Evolutionary conservation across 2,888 invertebrate species (phyloP).

Genomic region (Crioceris asparagi): DNA sequence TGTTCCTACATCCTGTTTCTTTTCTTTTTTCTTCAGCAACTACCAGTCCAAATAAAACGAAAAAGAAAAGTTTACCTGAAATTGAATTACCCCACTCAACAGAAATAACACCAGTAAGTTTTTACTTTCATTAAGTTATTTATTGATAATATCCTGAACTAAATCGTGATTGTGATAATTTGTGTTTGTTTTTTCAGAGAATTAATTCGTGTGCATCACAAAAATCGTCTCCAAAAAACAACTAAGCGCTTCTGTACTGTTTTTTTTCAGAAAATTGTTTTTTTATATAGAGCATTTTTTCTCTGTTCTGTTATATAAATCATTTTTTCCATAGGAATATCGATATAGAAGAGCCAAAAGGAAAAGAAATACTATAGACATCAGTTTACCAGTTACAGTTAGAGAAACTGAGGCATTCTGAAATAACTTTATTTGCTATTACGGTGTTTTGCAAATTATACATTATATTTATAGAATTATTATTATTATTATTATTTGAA

Average conservation of each 20-base stretch:
- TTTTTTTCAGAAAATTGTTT: not conserved
- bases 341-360: constrained; percentile 33
- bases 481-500: no score
- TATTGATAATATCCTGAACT: constrained; percentile 1
- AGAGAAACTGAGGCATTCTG: no score
- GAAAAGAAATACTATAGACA: constrained; percentile 27
- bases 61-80: constrained; percentile 30
- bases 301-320: constrained; percentile 11
- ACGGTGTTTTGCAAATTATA: no score
- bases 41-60: constrained; percentile 30
- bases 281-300: constrained; percentile 15
- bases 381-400: constrained; percentile 23
- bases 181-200: constrained; percentile 27
- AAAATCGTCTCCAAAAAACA: constrained; percentile 28
- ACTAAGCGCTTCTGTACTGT: constrained; percentile 6
- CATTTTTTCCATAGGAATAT: constrained; percentile 25
- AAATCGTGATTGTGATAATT: not conserved
- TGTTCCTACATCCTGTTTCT: no score
- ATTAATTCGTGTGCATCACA: constrained; percentile 32
- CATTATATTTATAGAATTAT: no score
- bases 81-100: constrained; percentile 22
- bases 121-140: constrained; percentile 3
- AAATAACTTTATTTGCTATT: no score
- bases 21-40: constrained; percentile 25
- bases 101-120: constrained; percentile 31